These are phyloP conservation scores for Cygnus atratus DNA, from an alignment of 2,113 vertebrate species.

Conservation along the genomic window DNA sequence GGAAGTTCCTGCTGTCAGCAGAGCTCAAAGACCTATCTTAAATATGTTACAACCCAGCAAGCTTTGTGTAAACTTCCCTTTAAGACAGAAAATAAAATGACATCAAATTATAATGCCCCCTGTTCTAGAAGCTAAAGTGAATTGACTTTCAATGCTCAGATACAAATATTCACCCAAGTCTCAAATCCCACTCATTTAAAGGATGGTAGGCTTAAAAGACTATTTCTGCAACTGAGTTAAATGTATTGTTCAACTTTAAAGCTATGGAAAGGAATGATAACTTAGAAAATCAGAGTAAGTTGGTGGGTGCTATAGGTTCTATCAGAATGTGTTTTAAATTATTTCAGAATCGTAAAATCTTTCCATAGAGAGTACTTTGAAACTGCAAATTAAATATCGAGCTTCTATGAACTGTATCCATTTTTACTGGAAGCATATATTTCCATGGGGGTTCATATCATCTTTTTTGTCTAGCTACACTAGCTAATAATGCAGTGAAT, in stretches of 20 bases:
- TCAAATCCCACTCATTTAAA: neutral
- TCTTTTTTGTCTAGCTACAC: slow-evolving; percentile 76
- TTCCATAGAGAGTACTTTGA: slow-evolving; percentile 75
- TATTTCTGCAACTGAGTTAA: neutral
- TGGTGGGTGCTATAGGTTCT: slow-evolving; percentile 39
- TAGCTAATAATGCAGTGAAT: slow-evolving; percentile 83
- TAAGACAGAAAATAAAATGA: neutral
- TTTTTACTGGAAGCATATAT: slow-evolving; percentile 79
- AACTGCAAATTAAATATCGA: slow-evolving; percentile 82
- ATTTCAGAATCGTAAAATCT: slow-evolving; percentile 80
- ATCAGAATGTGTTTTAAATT: slow-evolving; percentile 72
- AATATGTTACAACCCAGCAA: neutral
- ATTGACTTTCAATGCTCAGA: neutral
- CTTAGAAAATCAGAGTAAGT: slow-evolving; percentile 47
- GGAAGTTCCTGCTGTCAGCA: neutral
- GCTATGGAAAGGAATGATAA: slow-evolving; percentile 9
- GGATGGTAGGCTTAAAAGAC: neutral
- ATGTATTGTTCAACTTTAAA: neutral
- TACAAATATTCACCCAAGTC: neutral
- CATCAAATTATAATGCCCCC: neutral
- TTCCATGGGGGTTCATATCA: slow-evolving; percentile 75
- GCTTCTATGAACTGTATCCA: slow-evolving; percentile 79
- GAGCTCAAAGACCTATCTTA: neutral
- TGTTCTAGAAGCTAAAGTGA: neutral
- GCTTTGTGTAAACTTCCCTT: neutral